Conservation (phyloP, 1,140 invertebrate genomes). For the Coptotermes formosanus region DNA sequence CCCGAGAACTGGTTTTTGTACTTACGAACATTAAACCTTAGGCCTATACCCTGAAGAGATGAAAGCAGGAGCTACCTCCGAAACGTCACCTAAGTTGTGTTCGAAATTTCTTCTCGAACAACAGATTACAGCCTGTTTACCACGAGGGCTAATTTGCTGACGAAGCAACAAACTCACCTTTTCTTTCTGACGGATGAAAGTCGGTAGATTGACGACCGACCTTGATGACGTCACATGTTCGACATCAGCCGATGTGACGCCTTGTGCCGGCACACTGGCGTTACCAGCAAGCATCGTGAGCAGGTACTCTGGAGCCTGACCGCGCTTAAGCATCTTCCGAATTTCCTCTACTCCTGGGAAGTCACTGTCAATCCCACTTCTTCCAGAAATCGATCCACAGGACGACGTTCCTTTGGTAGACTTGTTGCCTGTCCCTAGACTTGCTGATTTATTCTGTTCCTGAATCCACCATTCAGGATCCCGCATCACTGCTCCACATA, state of each 20-base stretch:
- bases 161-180: conserved; percentile 50
- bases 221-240: conserved; percentile 40
- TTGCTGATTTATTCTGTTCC: conserved; percentile 53
- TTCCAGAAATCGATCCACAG: conserved; percentile 48
- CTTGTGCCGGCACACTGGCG: background rate
- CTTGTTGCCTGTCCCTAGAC: conserved; percentile 42
- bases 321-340: conserved; percentile 62
- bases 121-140: no score
- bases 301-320: conserved; percentile 60
- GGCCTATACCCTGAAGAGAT: no score
- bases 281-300: conserved; percentile 61
- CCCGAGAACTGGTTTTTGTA: no score
- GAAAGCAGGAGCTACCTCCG: no score
- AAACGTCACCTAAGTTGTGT: no score
- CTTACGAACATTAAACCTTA: no score
- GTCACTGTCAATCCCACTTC: background rate
- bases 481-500: conserved; percentile 84
- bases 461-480: conserved; percentile 76
- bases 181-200: conserved; percentile 66
- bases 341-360: conserved; percentile 60
- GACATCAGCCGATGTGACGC: background rate
- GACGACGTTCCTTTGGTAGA: conserved; percentile 48
- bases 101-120: no score
- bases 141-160: no score
- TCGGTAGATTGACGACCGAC: conserved; percentile 72